phyloP scores from a whole-genome alignment of 2,888 invertebrate species.

The Ceraclea dissimilis region DNA sequence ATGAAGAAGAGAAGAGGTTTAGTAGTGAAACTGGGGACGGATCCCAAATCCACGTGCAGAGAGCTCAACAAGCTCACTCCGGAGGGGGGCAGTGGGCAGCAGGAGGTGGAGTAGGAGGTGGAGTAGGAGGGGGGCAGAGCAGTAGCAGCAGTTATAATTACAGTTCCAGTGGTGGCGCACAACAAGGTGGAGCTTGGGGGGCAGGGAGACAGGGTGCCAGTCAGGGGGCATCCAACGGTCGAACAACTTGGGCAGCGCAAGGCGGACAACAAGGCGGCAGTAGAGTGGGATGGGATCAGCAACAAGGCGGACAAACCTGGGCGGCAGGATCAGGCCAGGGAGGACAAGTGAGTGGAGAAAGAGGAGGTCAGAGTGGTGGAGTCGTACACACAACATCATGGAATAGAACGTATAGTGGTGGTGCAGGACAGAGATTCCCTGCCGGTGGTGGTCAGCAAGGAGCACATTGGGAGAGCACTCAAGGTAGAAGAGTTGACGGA shows the following conservation, averaged over 20 bases:
- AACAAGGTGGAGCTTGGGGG: neutral
- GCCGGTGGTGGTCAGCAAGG: constrained; percentile 1
- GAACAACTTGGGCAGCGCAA: neutral
- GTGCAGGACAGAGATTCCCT: neutral
- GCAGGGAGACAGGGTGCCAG: neutral
- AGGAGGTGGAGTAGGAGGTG: neutral
- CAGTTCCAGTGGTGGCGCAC: neutral
- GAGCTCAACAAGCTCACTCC: constrained; percentile 31
- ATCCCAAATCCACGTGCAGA: constrained; percentile 35
- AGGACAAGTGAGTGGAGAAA: constrained; percentile 6
- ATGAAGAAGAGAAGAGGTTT: constrained; percentile 33
- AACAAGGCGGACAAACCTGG: neutral
- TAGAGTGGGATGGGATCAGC: neutral
- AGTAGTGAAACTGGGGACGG: constrained; percentile 39
- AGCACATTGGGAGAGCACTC: constrained; percentile 1
- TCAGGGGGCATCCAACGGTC: neutral
- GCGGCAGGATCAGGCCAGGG: neutral
- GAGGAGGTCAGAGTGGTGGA: neutral
- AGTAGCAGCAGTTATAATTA: neutral
- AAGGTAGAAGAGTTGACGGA: neutral
- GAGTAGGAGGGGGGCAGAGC: constrained; percentile 28
- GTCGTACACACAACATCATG: neutral
- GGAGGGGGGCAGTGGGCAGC: neutral
- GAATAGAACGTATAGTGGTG: neutral
- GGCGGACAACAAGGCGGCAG: constrained; percentile 2